A percentile compares a stretch with the other conserved stretches of the same genome.
Conservation (phyloP, 2,113 vertebrate species). For the Siniperca knerii region DNA sequence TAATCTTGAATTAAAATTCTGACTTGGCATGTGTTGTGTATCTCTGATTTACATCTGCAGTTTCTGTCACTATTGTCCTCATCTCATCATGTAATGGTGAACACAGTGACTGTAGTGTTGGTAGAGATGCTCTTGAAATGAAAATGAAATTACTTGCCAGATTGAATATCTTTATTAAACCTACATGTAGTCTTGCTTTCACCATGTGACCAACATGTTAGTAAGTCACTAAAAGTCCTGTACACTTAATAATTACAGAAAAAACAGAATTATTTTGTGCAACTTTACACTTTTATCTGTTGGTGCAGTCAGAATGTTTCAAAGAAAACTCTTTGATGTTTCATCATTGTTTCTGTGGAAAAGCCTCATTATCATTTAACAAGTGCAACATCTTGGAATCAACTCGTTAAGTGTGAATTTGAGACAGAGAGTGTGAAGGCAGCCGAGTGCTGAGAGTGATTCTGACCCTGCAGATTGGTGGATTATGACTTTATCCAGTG, state of each 20-base stretch:
- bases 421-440: constrained; percentile 15
- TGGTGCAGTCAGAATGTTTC: neutral
- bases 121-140: neutral
- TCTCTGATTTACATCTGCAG: too few species aligned
- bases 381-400: constrained; percentile 23
- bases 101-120: too few species aligned
- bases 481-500: constrained; percentile 82
- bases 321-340: neutral
- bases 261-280: neutral
- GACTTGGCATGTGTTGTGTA: too few species aligned
- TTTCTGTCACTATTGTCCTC: too few species aligned
- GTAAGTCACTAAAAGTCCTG: neutral
- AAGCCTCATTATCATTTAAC: constrained; percentile 35
- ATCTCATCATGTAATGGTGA: too few species aligned
- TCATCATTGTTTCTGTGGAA: constrained; percentile 20
- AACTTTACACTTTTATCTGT: neutral
- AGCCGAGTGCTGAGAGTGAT: constrained; percentile 1
- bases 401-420: constrained; percentile 14
- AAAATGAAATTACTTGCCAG: neutral
- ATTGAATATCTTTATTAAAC: neutral
- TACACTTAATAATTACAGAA: neutral
- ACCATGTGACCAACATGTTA: neutral
- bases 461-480: constrained; percentile 50
- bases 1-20: neutral
- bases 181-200: neutral